phyloP scores from a whole-genome alignment of 2,113 vertebrate genomes.

The Athene cunicularia region DNA sequence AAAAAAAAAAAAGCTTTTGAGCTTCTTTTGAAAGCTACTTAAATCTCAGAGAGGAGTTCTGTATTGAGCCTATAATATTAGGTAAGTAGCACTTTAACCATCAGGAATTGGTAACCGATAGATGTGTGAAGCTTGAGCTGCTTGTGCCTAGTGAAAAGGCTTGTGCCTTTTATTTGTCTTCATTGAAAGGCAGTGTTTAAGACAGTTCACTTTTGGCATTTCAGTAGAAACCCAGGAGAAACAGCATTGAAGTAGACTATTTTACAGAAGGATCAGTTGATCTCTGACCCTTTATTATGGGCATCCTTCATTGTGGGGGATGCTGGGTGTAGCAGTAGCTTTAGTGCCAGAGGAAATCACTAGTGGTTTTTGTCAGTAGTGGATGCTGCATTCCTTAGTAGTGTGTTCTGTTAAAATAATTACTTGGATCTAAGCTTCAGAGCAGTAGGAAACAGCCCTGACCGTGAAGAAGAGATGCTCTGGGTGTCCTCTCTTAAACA shows the following conservation, averaged over 20 bases:
- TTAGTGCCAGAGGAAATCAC: not conserved
- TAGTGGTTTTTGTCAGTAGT: not conserved
- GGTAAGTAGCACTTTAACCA: not conserved
- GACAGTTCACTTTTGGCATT: not conserved
- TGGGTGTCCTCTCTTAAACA: not conserved
- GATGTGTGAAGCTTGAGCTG: not conserved
- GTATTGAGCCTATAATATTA: not conserved
- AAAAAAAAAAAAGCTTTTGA: not conserved
- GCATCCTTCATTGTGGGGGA: not conserved
- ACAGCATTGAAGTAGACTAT: not conserved
- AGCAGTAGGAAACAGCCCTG: not conserved
- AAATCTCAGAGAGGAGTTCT: not conserved
- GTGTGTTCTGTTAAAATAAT: not conserved
- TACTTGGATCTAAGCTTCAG: not conserved
- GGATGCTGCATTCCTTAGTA: not conserved
- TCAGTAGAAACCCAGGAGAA: not conserved
- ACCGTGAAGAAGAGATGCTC: not conserved
- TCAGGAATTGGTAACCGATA: not conserved
- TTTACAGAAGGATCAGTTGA: not conserved
- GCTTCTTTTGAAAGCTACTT: not conserved
- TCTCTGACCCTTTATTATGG: not conserved
- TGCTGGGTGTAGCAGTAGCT: not conserved
- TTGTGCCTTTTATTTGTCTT: not conserved
- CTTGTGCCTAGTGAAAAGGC: not conserved
- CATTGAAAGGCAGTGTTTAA: not conserved